Conservation (phyloP, 1,140 invertebrate species). For the Leptinotarsa lineolata region DNA sequence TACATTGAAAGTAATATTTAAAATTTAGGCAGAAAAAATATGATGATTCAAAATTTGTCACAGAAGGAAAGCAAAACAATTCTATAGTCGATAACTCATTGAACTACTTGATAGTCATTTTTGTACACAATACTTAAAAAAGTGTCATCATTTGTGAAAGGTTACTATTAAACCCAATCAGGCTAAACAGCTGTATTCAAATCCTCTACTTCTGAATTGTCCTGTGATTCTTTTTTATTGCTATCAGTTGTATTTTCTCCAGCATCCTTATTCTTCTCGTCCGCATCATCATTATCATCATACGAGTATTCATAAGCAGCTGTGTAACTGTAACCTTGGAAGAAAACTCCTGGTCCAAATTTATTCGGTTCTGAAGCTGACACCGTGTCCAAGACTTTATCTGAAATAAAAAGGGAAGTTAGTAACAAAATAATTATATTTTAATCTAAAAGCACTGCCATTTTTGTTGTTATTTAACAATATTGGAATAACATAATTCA, state of each 20-base stretch:
- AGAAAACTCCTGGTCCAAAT: neutral
- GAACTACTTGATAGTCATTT: too few species aligned
- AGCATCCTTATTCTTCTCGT: neutral
- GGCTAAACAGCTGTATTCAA: neutral
- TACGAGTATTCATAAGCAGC: neutral
- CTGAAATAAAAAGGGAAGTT: neutral
- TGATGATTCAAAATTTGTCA: too few species aligned
- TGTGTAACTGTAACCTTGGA: slow-evolving; percentile 2
- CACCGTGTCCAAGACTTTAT: neutral
- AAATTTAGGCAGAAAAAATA: too few species aligned
- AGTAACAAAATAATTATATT: neutral
- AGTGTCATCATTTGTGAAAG: neutral
- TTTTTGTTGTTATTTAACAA: neutral
- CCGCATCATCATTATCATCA: neutral
- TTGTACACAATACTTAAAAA: too few species aligned
- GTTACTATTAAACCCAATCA: neutral
- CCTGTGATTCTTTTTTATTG: neutral
- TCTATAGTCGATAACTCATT: too few species aligned
- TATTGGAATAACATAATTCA: too few species aligned
- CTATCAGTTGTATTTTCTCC: neutral
- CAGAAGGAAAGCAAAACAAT: too few species aligned
- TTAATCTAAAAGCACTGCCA: neutral
- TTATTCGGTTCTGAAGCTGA: neutral
- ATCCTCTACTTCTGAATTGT: neutral
- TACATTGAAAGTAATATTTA: too few species aligned